Evolutionary conservation across 2,113 vertebrate species (phyloP), one percentile per base, ranked within the genome.

Genomic region (Osmerus eperlanus): DNA sequence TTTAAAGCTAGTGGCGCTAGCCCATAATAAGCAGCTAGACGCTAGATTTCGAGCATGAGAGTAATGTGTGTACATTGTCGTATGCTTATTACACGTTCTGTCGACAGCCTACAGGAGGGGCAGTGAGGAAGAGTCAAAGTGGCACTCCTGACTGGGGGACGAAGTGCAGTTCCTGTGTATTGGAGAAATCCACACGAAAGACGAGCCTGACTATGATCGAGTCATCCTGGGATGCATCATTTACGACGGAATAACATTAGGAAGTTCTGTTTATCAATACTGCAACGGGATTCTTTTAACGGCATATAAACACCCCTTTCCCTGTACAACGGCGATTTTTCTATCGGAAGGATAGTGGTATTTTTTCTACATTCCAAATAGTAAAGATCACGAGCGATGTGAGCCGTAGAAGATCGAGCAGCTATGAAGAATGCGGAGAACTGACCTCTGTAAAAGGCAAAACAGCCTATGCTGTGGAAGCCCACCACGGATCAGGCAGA

Each of bases 391-490:
- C 41, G 65, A 9, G 68, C 59, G 32, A 41, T 65, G 32, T 29
- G 28, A 23, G 23, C 6, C 15, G 16, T 3, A 8, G 65, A 66
- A 71, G 62, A 70, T 76, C 78, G 13, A 68, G 70, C 59, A 70
- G 65, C 5, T 59, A 89, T 89, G 89, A 81, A 75, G 84, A 80
- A 75, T 41, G 73, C 79, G 65, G 71, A 67, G 76, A 83, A 89
- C 84, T 89, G 86, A 91, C 82, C 81, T 75, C 56, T 56, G 83
- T 67, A 18, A 15, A 19, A 79, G 82, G 80, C 67, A 67, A 64
- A 18, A 36, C 66, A 73, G 81, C 70, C 83, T 61, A 54, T 71
- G 65, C 21, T 55, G 59, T 53, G 66, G 75, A 52, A 61, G 13
- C 52, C 59, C 47, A 69, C 53, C 56, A 32, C 29, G 25, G 28